Evolutionary conservation across 2,113 vertebrate genomes (phyloP).

Genomic region (Ammospiza nelsoni): DNA sequence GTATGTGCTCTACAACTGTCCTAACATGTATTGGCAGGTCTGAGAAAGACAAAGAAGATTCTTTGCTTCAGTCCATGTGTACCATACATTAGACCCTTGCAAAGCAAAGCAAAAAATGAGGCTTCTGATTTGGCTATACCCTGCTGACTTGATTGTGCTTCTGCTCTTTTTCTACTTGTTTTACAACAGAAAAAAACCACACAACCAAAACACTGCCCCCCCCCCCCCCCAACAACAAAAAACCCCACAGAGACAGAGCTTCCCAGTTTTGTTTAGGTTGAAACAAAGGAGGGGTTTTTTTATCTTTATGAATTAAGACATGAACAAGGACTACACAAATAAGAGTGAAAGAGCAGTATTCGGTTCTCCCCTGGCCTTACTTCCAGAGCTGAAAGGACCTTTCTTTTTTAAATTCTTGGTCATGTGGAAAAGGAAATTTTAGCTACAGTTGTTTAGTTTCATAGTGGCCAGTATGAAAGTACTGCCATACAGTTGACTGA

Average conservation of each 20-base stretch:
- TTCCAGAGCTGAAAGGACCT: neutral
- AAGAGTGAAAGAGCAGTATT: neutral
- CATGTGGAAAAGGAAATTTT: neutral
- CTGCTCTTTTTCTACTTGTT: neutral
- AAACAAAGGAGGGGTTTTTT: neutral
- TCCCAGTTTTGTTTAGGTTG: neutral
- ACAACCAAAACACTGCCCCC: neutral
- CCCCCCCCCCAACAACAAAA: too few relatives aligned
- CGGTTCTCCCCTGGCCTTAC: neutral
- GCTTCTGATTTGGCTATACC: neutral
- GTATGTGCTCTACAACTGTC: neutral
- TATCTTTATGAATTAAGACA: neutral
- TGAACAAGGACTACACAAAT: neutral
- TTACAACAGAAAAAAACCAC: neutral
- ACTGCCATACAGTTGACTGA: neutral
- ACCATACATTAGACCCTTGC: neutral
- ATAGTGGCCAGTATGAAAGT: neutral
- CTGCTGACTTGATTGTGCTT: neutral
- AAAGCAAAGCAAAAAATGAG: neutral
- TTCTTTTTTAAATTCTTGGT: neutral
- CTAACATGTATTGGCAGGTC: neutral
- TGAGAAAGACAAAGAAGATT: neutral
- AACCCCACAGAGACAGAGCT: neutral
- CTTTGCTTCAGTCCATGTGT: neutral
- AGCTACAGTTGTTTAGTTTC: neutral